These are phyloP conservation scores for Aphodius granarius DNA, from an alignment of 2,888 invertebrate genomes.

Conservation along the genomic window DNA sequence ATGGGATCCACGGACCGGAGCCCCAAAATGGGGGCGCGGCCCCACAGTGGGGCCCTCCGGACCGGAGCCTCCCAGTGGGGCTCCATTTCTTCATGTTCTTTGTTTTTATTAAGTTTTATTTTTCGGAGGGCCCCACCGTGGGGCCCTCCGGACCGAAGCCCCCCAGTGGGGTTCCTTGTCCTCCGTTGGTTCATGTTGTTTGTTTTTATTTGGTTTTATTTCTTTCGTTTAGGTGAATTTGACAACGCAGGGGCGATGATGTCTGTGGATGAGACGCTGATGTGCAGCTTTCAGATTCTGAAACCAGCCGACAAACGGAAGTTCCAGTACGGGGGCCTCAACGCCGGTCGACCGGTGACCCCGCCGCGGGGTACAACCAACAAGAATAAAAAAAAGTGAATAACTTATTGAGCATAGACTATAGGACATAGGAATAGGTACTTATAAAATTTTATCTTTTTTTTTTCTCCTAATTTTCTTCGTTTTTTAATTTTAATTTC, in stretches of 20 bases:
- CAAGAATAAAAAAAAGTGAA: constrained; percentile 92
- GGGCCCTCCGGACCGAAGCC: no score
- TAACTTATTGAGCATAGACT: constrained; percentile 31
- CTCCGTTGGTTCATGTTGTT: no score
- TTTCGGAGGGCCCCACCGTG: no score
- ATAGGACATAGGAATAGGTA: constrained; percentile 9
- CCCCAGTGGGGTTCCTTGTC: no score
- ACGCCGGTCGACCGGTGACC: constrained; percentile 95
- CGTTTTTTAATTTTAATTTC: no score
- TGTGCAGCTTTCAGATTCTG: constrained; percentile 98
- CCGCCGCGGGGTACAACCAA: constrained; percentile 94
- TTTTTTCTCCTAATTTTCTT: background rate
- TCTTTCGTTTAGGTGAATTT: constrained; percentile 59
- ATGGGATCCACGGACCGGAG: no score
- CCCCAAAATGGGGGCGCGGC: no score
- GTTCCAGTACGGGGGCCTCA: constrained; percentile 88
- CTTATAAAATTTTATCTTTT: background rate
- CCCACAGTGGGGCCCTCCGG: no score
- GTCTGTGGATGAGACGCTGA: constrained; percentile 98
- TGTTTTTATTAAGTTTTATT: no score
- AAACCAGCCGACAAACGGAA: constrained; percentile 99
- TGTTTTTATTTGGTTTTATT: background rate
- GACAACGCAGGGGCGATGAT: constrained; percentile 94
- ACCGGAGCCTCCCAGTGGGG: no score
- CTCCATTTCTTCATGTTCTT: no score